Base-by-base conservation (phyloP, 2,113 vertebrate species). In the Puma concolor region DNA sequence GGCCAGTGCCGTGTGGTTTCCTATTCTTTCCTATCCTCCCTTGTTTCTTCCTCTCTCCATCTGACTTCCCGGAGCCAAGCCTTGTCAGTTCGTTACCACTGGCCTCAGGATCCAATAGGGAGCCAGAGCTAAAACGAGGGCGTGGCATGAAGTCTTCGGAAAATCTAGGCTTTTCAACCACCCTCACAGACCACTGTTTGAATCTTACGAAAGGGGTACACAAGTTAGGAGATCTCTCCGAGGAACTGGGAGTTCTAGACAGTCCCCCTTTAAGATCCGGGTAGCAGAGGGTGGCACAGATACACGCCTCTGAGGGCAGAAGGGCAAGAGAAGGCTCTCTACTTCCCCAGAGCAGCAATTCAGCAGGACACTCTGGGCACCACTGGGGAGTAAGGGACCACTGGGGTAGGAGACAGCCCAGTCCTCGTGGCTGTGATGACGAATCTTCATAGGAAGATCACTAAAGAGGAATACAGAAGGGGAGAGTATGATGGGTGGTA, bases 1-100 rank as follows among this genome's bases (percentile, higher is more conserved):
- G 31, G 57, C 64, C 50, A 23, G 11, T 7, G 2, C 3, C 7
- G 4, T 3, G 4, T 1, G 10, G 19, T 31, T 72, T 19, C 12
- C 71, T 33, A 9, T 5, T 29, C 23, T 36, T 77, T 76, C 27
- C 13, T 19, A 11, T 36, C 14, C 57, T 36, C 29, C 0, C 82
- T 21, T 25, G 27, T 31, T 72, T 64, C 27, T 72, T 82, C 38
- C 8, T 79, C 44, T 50, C 16, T 67, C 27, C 8, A 14, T 50
- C 33, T 50, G 3, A 57, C 15, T 23, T 77, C 41, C 21, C 31
- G 16, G 33, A 71, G 31, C 69, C 21, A 80, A 93, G 66, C 17
- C 33, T 41, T 36, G 44, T 33, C 41, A 57, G 41, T 17, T 38
- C 36, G 21, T 25, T n/a, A 57, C 21, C n/a, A 7, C 31, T 74